Evolutionary conservation across 1,140 invertebrate genomes (phyloP), one percentile per base, ranked within the genome.

Genomic region (Diprion similis): DNA sequence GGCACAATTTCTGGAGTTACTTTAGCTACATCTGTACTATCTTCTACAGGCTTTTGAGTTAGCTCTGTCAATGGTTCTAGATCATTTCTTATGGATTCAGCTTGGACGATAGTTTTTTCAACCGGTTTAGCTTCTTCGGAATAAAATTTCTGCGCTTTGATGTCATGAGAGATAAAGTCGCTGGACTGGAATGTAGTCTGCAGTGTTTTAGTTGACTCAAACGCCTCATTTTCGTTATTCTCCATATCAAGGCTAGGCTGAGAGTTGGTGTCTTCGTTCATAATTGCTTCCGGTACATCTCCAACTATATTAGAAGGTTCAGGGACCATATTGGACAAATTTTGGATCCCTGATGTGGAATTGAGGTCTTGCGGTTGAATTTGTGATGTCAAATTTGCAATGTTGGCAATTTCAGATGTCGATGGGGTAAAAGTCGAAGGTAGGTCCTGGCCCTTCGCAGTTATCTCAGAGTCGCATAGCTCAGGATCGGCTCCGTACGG

Each of bases 211-310:
- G 78, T 75, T 0, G 80, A 73, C 4, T 86, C 83, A 17, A 68
- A 73, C 0, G 18, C n/a, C 8, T 87, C 85, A 1, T 66, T 76
- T 8, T 85, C 85, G 8, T 86, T 82, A 13, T 76, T 81, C 11
- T 88, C 86, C 1, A 86, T 46, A 9, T 87, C 86, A 24, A 87
- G 73, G 76, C 84, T 88, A 15, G 85, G 82, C 47, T 88, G 87
- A 0, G 87, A 88, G 70, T 81, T 88, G 0, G 86, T 86, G 15
- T 88, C 86, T 51, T 88, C 86, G 37, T 88, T 88, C 78, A 88
- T 88, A 48, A 86, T 87, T 1, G 80, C 81, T 69, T 87, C 86
- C 1, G 86, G 80, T 8, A 87, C 82, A 46, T 87, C 86, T 10
- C 76, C 73, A 10, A 79, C 78, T 3, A 81, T 81, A 3, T 68